Evolutionary conservation across 2,113 vertebrate species (phyloP).

Genomic region (Erythrolamprus reginae): DNA sequence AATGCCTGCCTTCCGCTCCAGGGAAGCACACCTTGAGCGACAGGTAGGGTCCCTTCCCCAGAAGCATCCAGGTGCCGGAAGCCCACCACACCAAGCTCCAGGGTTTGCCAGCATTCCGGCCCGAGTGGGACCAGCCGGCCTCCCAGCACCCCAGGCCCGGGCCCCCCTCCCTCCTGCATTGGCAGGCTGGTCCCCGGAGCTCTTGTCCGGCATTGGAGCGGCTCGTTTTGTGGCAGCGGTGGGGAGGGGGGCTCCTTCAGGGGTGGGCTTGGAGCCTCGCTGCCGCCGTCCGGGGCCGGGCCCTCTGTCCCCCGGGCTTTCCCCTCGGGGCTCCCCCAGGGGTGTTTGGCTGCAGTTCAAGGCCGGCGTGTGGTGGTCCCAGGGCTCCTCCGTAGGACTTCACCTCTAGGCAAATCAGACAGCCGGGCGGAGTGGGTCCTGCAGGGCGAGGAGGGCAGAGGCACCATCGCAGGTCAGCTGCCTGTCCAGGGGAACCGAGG

Average conservation of each 20-base stretch:
- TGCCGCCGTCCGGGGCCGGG: background rate
- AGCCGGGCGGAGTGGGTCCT: background rate
- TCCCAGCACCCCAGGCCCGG: background rate
- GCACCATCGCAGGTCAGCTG: background rate
- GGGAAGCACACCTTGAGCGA: background rate
- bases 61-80: background rate
- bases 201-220: background rate
- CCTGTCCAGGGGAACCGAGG: background rate
- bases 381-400: background rate
- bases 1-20: background rate
- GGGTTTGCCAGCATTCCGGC: background rate
- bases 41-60: background rate
- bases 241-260: background rate
- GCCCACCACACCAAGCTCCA: background rate
- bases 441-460: background rate
- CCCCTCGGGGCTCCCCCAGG: background rate
- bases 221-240: background rate
- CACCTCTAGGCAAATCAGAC: background rate
- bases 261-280: background rate
- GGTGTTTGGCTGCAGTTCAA: background rate
- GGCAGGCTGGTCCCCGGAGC: background rate
- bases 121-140: accelerated
- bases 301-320: background rate
- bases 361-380: background rate
- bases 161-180: background rate